phyloP scores from a whole-genome alignment of 1,140 invertebrate species.

The Saccostrea cuccullata region DNA sequence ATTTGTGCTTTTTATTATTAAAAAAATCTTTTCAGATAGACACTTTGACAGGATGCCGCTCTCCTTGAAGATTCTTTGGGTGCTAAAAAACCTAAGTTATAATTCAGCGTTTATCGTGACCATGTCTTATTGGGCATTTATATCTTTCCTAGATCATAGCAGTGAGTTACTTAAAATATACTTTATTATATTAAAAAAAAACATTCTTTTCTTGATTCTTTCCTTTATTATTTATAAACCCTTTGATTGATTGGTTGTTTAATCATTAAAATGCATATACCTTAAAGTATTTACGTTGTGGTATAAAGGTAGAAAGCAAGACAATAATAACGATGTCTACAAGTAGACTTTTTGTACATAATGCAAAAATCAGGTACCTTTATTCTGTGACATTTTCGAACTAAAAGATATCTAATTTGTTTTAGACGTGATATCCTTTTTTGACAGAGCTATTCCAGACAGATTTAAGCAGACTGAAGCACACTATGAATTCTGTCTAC shows the following conservation, averaged over 20 bases:
- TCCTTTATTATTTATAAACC: too few species aligned
- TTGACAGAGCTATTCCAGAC: slow-evolving; percentile 66
- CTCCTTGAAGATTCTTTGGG: slow-evolving; percentile 71
- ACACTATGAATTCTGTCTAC: slow-evolving; percentile 72
- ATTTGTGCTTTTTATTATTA: too few species aligned
- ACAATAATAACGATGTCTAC: too few species aligned
- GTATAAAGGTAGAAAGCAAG: too few species aligned
- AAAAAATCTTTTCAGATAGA: slow-evolving; percentile 65
- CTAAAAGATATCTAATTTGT: not conserved
- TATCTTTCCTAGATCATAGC: slow-evolving; percentile 67
- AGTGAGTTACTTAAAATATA: slow-evolving; percentile 58
- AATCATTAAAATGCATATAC: too few species aligned
- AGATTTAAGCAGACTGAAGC: slow-evolving; percentile 71
- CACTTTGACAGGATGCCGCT: slow-evolving; percentile 71
- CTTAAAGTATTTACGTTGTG: too few species aligned
- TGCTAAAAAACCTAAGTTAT: slow-evolving; percentile 68
- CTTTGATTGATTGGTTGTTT: too few species aligned
- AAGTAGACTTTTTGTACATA: too few species aligned
- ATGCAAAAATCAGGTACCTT: too few species aligned
- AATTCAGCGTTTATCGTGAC: slow-evolving; percentile 74
- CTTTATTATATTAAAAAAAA: too few species aligned
- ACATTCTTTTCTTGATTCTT: too few species aligned
- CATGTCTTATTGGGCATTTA: slow-evolving; percentile 73
- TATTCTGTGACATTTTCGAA: too few species aligned
- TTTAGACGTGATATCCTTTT: not conserved